A percentile compares a stretch with the other conserved stretches of the same genome.
phyloP scores from a whole-genome alignment of 2,888 invertebrate genomes.

The Mallateleia sp. region DNA sequence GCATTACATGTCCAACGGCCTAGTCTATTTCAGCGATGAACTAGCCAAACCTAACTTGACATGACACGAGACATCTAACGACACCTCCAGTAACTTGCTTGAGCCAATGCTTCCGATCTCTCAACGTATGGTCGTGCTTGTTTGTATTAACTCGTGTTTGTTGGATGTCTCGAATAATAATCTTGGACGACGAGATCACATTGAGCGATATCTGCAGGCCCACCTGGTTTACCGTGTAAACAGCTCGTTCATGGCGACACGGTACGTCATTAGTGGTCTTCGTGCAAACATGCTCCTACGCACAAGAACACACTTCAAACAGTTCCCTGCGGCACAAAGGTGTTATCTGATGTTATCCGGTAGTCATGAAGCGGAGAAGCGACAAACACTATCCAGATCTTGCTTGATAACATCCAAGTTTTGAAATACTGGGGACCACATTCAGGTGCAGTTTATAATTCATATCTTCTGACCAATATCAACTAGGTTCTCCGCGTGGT shows the following conservation, averaged over 20 bases:
- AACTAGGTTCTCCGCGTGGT: not conserved
- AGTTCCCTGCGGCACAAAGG: conserved; percentile 67
- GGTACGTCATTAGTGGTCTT: conserved; percentile 86
- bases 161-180: conserved; percentile 80
- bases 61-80: conserved; percentile 72
- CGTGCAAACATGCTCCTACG: conserved; percentile 83
- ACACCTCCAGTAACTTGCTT: conserved; percentile 67
- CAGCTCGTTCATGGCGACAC: conserved; percentile 86
- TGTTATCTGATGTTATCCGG: conserved; percentile 74
- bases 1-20: conserved; percentile 86
- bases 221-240: conserved; percentile 87
- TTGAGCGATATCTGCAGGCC: conserved; percentile 75
- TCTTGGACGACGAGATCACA: conserved; percentile 76
- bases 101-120: conserved; percentile 66
- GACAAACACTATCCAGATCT: conserved; percentile 55
- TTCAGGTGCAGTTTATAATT: conserved; percentile 18
- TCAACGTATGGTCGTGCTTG: conserved; percentile 65
- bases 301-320: conserved; percentile 70
- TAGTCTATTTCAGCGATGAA: conserved; percentile 69
- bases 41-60: conserved; percentile 70
- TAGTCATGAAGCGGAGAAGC: conserved; percentile 59
- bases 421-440: conserved; percentile 43
- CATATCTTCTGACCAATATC: not conserved
- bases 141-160: conserved; percentile 72
- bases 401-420: conserved; percentile 43